Conservation (phyloP, 2,113 vertebrate genomes). For the Actinemys pallida region DNA sequence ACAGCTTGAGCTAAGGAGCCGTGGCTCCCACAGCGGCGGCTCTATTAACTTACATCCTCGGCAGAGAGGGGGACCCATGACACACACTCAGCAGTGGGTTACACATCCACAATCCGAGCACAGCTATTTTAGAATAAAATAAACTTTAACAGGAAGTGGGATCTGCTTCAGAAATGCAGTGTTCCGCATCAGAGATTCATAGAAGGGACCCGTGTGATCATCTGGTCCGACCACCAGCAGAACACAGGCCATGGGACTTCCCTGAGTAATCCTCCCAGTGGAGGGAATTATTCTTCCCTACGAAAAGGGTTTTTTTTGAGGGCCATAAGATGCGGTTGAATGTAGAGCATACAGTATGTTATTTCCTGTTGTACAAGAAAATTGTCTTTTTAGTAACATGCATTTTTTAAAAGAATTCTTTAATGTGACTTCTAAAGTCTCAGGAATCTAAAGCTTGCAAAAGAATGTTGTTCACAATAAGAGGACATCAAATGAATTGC, state of each 20-base stretch:
- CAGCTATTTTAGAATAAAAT: neutral
- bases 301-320: neutral
- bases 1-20: fast-evolving
- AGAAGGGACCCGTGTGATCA: neutral
- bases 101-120: neutral
- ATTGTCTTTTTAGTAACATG: neutral
- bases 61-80: neutral
- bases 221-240: fast-evolving
- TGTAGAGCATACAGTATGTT: fast-evolving
- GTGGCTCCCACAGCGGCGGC: neutral
- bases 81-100: neutral
- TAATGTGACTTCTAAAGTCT: neutral
- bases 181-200: neutral
- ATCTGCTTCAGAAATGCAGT: neutral
- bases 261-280: neutral
- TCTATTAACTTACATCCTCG: slow-evolving; percentile 3
- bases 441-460: neutral
- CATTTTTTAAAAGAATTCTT: fast-evolving
- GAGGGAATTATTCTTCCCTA: fast-evolving
- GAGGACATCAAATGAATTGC: neutral
- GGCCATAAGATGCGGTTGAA: neutral
- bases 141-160: neutral
- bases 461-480: neutral
- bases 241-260: fast-evolving
- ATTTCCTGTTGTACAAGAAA: neutral